Conservation (phyloP, 2,888 invertebrate species). For the Leptinotarsa rubiginosa region DNA sequence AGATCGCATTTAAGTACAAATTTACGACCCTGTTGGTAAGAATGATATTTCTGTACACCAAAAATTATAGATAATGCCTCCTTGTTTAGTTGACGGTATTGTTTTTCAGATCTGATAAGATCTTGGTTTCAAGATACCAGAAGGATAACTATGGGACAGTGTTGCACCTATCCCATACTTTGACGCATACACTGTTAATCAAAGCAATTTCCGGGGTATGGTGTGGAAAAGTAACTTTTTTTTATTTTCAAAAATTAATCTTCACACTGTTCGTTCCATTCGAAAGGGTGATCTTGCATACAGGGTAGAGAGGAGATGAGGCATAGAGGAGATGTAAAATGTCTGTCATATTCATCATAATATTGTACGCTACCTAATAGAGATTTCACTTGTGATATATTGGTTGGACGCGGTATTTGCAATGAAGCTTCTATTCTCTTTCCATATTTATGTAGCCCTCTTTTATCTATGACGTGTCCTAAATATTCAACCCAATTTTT, state of each 20-base stretch:
- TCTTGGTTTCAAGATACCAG: neutral
- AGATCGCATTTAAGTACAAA: conserved; percentile 38
- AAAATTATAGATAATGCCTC: conserved; percentile 36
- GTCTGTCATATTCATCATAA: neutral
- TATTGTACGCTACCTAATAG: neutral
- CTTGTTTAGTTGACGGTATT: conserved; percentile 28
- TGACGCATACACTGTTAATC: conserved; percentile 26
- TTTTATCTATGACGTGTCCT: neutral
- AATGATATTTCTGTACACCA: conserved; percentile 35
- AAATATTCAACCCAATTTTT: neutral
- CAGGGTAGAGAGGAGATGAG: neutral
- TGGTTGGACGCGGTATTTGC: neutral
- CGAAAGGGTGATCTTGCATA: neutral
- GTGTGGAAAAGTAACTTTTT: neutral
- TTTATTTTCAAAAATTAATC: conserved; percentile 10
- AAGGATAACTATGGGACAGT: conserved; percentile 11
- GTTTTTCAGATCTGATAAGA: conserved; percentile 12
- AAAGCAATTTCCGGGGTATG: neutral
- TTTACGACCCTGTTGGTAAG: conserved; percentile 34
- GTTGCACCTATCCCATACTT: conserved; percentile 17
- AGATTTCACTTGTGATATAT: neutral
- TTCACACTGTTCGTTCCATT: conserved; percentile 5
- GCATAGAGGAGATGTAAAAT: neutral
- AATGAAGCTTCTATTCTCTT: neutral
- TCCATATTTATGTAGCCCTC: neutral